phyloP scores from a whole-genome alignment of 2,797 vertebrate species.

The Coluber constrictor region DNA sequence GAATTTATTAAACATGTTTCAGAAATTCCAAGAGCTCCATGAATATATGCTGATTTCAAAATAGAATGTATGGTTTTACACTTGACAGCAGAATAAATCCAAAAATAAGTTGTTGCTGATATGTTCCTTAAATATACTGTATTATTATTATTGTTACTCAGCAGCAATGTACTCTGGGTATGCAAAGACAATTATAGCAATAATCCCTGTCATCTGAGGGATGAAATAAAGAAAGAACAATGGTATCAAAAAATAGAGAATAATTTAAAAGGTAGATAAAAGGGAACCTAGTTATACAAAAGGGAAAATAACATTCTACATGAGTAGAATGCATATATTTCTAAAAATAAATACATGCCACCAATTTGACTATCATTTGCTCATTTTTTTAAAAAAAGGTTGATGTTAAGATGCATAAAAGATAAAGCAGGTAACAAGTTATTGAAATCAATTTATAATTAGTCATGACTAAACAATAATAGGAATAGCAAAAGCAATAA shows the following conservation, averaged over 20 bases:
- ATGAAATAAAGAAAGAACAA: constrained; percentile 24
- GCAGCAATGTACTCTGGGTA: constrained; percentile 11
- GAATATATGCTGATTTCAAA: constrained; percentile 30
- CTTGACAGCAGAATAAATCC: constrained; percentile 36
- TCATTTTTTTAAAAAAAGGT: neutral
- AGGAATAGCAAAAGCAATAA: neutral
- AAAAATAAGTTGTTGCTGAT: constrained; percentile 37
- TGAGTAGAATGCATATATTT: constrained; percentile 25
- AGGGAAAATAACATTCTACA: constrained; percentile 25
- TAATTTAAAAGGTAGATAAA: constrained; percentile 14
- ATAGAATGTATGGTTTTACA: constrained; percentile 33
- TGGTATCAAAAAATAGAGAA: constrained; percentile 37
- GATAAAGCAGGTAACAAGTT: neutral
- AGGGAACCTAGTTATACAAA: neutral
- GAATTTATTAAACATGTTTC: constrained; percentile 12
- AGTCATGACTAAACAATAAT: neutral
- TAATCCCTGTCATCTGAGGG: constrained; percentile 23
- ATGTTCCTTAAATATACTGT: constrained; percentile 27
- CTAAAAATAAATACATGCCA: constrained; percentile 54
- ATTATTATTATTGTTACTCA: constrained; percentile 25
- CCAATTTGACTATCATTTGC: constrained; percentile 12
- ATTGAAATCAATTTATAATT: neutral
- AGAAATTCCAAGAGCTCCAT: constrained; percentile 31
- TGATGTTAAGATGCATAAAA: neutral
- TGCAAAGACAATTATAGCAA: constrained; percentile 27